phyloP scores from a whole-genome alignment of 2,797 vertebrate genomes.

The Crypturellus tataupa region DNA sequence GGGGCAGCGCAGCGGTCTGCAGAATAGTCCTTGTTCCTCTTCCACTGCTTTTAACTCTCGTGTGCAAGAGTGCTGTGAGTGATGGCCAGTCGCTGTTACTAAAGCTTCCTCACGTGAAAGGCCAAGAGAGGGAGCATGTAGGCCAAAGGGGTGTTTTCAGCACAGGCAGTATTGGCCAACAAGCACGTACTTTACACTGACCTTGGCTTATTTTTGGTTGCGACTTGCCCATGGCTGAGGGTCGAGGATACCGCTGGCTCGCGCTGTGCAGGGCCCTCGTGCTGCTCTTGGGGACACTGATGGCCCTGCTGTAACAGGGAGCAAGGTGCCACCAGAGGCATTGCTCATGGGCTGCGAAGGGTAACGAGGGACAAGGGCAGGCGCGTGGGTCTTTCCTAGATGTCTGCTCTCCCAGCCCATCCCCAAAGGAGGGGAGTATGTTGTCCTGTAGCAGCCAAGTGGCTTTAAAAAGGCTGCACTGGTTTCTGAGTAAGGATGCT shows the following conservation, averaged over 20 bases:
- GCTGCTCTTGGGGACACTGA: too few species aligned
- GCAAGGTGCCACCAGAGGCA: not conserved
- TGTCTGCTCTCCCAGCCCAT: not conserved
- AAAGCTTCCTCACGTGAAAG: not conserved
- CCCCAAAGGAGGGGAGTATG: accelerated
- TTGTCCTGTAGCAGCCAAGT: not conserved
- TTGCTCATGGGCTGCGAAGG: not conserved
- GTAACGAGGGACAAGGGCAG: not conserved
- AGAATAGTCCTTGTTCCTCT: not conserved
- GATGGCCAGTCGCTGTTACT: not conserved
- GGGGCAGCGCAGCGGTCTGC: not conserved
- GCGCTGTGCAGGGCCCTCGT: too few species aligned
- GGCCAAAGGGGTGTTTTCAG: not conserved
- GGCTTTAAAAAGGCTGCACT: not conserved
- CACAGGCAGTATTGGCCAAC: not conserved
- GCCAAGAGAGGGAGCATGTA: not conserved
- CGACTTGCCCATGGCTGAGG: not conserved
- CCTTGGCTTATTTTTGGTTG: not conserved
- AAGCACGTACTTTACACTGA: not conserved
- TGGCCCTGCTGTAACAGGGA: not conserved
- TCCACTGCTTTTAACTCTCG: not conserved
- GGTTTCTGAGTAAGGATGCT: not conserved
- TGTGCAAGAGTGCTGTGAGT: not conserved
- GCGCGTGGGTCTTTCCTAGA: not conserved
- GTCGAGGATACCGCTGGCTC: too few species aligned